Evolutionary conservation across 2,888 invertebrate genomes (phyloP), one percentile per base, ranked within the genome.

Genomic region (Phrixothrix hirtus): DNA sequence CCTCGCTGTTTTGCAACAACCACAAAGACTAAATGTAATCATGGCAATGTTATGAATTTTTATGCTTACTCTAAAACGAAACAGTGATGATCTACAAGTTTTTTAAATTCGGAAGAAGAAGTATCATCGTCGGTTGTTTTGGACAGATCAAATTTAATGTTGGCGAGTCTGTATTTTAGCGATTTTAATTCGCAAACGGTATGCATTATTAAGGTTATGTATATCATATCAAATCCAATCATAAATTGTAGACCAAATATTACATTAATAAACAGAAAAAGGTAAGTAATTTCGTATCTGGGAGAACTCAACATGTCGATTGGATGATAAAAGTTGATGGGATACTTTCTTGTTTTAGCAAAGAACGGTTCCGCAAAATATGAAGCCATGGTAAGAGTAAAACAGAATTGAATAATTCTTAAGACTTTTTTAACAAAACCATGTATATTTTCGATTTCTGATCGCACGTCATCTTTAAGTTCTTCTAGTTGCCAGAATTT

Each of bases 81-180:
- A 30, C 35, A 21, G 37, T 57, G 57, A 11, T 54, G 47, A 2
- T 50, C 29, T 1, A 57, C 42, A 12, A 57, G 13, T 31, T 41
- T 13, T 13, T 17, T 27, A 26, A 54, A 38, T 37, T 49, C 38
- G 5, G 2, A 31, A 4, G 38, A 36, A n/a, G 10, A 14, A 3
- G 47, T 9, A 10, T 17, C 11, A 14, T 49, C 42, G 32, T 56
- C 41, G 1, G n/a, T 15, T 12, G 14, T 10, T 5, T 6, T 14
- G 7, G 1, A 14, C 6, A 6, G 2, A 13, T 15, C 13, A 16
- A 49, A 6, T 26, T 37, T 27, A 7, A 54, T 31, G 25, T 49
- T 49, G 7, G 11, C 27, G 36, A 54, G 41, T 14, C 44, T 45
- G 26, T 11, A 38, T 12, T 38, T 31, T 7, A 42, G 5, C 17